Percentiles rank a stretch among this genome's conserved stretches.
phyloP scores from a whole-genome alignment of 2,888 invertebrate genomes.

The Didymodactylos carnosus region DNA sequence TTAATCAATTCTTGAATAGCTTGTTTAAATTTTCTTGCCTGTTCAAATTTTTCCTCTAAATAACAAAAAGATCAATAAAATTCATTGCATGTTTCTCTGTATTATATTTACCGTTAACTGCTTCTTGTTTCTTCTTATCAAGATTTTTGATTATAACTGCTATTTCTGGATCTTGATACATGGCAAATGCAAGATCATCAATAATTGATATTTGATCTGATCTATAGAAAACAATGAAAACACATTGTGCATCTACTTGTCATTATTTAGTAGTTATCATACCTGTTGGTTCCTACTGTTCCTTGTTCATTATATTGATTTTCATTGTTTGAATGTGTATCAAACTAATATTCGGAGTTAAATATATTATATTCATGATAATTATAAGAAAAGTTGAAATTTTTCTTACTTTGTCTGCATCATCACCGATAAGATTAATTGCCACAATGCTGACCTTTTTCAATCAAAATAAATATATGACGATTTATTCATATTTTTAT shows the following conservation, averaged over 20 bases:
- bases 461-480: slow-evolving; percentile 18
- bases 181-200: slow-evolving; percentile 78
- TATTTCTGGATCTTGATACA: slow-evolving; percentile 81
- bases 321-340: too few relatives aligned
- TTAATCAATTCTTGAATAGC: slow-evolving; percentile 61
- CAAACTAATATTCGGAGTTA: too few relatives aligned
- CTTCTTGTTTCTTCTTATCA: slow-evolving; percentile 63
- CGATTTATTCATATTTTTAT: neutral
- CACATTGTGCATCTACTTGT: too few relatives aligned
- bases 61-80: neutral
- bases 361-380: too few relatives aligned
- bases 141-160: slow-evolving; percentile 62
- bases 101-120: slow-evolving; percentile 51
- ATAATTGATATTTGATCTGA: slow-evolving; percentile 51
- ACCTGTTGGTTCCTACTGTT: too few relatives aligned
- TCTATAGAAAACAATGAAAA: slow-evolving; percentile 15
- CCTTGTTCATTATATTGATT: too few relatives aligned
- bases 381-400: neutral
- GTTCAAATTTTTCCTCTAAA: slow-evolving; percentile 71
- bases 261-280: too few relatives aligned
- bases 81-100: neutral
- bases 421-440: slow-evolving; percentile 59
- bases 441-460: slow-evolving; percentile 78
- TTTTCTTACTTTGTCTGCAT: slow-evolving; percentile 19
- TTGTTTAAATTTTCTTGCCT: slow-evolving; percentile 67